These are phyloP conservation scores for Nemotelus nigrinus DNA, from an alignment of 2,888 invertebrate genomes.

Conservation along the genomic window DNA sequence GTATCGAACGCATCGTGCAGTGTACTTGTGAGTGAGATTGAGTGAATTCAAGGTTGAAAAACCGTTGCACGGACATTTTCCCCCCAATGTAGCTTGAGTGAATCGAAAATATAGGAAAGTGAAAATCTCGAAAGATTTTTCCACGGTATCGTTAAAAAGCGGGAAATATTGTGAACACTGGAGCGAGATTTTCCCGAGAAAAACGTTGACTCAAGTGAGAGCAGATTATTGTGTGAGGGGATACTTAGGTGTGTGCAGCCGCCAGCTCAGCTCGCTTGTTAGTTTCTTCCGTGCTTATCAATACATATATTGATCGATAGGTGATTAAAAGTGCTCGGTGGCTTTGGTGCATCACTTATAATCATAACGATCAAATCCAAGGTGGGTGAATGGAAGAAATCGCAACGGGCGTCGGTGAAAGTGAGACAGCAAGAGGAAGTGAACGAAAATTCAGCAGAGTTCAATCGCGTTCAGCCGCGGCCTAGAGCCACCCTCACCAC, in stretches of 20 bases:
- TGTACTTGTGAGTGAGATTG: background rate
- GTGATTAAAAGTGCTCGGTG: too few relatives aligned
- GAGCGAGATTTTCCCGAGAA: too few relatives aligned
- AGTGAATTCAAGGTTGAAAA: background rate
- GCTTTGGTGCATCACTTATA: too few relatives aligned
- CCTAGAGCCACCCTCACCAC: constrained; percentile 12
- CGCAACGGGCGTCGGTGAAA: constrained; percentile 11
- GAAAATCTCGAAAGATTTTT: background rate
- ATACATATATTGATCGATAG: too few relatives aligned
- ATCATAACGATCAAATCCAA: too few relatives aligned
- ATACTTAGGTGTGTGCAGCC: too few relatives aligned
- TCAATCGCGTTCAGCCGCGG: constrained; percentile 14
- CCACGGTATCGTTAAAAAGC: background rate
- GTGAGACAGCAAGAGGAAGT: constrained; percentile 39
- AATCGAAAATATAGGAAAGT: background rate
- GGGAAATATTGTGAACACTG: background rate
- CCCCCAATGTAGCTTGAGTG: background rate
- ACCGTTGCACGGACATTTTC: background rate
- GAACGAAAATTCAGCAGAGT: constrained; percentile 29
- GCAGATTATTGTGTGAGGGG: too few relatives aligned
- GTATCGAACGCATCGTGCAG: background rate
- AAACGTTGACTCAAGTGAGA: too few relatives aligned
- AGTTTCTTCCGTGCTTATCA: too few relatives aligned
- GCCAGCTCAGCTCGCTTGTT: too few relatives aligned
- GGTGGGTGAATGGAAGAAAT: too few relatives aligned